Base-by-base conservation (phyloP, 2,888 invertebrate species). In the Apodemia duryi region DNA sequence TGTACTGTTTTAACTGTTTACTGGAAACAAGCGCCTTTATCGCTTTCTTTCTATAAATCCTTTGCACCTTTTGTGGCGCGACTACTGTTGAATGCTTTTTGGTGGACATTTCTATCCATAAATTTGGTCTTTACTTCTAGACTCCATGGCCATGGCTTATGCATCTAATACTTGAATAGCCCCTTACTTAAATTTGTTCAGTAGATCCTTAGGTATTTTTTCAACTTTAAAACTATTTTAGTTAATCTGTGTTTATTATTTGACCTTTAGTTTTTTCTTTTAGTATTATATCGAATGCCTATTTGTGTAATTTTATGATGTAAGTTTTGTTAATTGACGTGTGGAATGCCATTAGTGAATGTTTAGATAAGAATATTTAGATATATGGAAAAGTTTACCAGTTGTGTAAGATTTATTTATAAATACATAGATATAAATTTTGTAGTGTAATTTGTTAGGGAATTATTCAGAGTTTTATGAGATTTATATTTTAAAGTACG, bases 401-500 rank as follows among this genome's bases (percentile, higher is more conserved):
- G 28, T 57, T 54, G 52, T 7, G 29, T 57, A 57, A 57, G 32
- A 57, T 57, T 32, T 57, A 57, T 57, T 67, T 69, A 66, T 69
- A 46, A 54, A 66, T 69, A 13, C 66, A 62, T 61, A 65, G 63
- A 7, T 68, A 72, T 69, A 70, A 67, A 71, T 65, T 66, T 69
- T 66, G 13, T 66, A 66, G 69, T 71, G 68, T 66, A 70, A 79
- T 81, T 82, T 88, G 88, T 89, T 89, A 79, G 80, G 85, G 83
- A 84, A 85, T 87, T 88, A 86, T 87, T 87, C 84, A 85, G 84
- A 87, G 85, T 84, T 90, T 89, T 90, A 88, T 86, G 90, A 86
- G 81, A 86, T 88, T 87, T 91, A 89, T 86, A 87, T 84, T 85
- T 85, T 86, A 82, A 85, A 81, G 82, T 85, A 89, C 83, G 89